phyloP scores from a whole-genome alignment of 2,888 invertebrate species.

The Carcina quercana region DNA sequence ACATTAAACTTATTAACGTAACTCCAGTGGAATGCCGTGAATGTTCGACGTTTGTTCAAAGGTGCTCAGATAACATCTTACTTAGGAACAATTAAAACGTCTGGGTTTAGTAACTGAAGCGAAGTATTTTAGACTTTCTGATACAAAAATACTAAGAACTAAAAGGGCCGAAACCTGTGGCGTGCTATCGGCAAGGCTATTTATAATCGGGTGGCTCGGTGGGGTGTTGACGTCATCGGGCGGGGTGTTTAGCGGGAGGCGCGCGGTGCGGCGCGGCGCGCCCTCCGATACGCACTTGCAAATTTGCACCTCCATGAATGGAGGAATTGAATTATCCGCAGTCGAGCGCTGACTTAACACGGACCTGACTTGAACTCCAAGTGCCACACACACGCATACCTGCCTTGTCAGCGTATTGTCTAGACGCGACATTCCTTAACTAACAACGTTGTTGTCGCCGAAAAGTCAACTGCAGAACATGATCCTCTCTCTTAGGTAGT shows the following conservation, averaged over 20 bases:
- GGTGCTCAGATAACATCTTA: slow-evolving; percentile 3
- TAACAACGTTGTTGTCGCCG: too few relatives aligned
- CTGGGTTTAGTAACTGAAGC: neutral
- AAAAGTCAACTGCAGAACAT: too few relatives aligned
- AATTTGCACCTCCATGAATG: slow-evolving; percentile 71
- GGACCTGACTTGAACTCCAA: slow-evolving; percentile 44
- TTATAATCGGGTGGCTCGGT: slow-evolving; percentile 62
- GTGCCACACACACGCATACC: too few relatives aligned
- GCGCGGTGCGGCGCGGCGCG: slow-evolving; percentile 36
- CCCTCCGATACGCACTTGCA: slow-evolving; percentile 68
- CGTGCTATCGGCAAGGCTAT: slow-evolving; percentile 61
- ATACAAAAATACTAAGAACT: slow-evolving; percentile 28
- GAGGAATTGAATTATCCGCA: slow-evolving; percentile 62
- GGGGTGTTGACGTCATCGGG: slow-evolving; percentile 65
- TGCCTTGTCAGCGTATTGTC: too few relatives aligned
- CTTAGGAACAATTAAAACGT: neutral
- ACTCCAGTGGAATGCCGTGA: slow-evolving; percentile 2
- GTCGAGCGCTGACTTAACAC: slow-evolving; percentile 42
- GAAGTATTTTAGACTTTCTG: slow-evolving; percentile 18
- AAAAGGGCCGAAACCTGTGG: slow-evolving; percentile 63
- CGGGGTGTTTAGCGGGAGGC: slow-evolving; percentile 31
- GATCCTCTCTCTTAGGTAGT: too few relatives aligned
- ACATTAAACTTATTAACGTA: slow-evolving; percentile 1
- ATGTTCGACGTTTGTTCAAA: neutral
- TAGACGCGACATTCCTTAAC: too few relatives aligned